These are phyloP conservation scores for Alauda arvensis DNA, from an alignment of 2,797 vertebrate species.

Conservation along the genomic window DNA sequence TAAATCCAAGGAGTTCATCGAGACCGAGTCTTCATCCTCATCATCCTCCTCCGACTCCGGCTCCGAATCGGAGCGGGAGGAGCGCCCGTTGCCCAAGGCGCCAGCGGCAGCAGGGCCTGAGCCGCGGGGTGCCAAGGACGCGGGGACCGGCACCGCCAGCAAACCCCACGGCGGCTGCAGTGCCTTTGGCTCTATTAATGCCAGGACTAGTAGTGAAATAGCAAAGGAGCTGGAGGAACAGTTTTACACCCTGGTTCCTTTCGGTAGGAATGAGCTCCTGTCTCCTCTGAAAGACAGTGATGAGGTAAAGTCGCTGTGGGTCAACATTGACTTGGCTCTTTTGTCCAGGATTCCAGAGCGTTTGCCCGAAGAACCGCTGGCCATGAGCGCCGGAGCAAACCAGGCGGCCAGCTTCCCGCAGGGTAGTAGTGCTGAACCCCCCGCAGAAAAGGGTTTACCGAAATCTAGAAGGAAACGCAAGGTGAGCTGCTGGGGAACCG, in stretches of 20 bases:
- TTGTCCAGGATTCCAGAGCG: constrained; percentile 86
- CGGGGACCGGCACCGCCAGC: constrained; percentile 8
- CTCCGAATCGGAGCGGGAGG: constrained; percentile 63
- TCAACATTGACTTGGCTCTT: constrained; percentile 93
- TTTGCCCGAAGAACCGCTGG: constrained; percentile 64
- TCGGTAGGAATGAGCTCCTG: constrained; percentile 85
- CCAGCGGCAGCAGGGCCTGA: constrained; percentile 59
- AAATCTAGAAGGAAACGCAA: constrained; percentile 90
- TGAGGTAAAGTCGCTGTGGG: constrained; percentile 89
- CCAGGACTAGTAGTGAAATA: constrained; percentile 73
- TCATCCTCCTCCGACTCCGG: constrained; percentile 71
- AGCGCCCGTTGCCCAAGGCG: constrained; percentile 73
- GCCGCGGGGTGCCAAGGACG: constrained; percentile 69
- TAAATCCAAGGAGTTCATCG: constrained; percentile 76
- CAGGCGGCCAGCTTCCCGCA: constrained; percentile 72
- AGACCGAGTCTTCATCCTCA: constrained; percentile 71
- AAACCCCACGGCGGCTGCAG: constrained; percentile 58
- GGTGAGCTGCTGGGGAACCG: constrained; percentile 66
- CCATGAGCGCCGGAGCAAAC: constrained; percentile 59
- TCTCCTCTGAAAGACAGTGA: constrained; percentile 79
- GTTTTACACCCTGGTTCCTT: constrained; percentile 94
- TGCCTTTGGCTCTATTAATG: constrained; percentile 66
- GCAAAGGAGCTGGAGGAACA: constrained; percentile 80
- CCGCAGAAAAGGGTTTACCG: constrained; percentile 70
- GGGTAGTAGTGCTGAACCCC: constrained; percentile 37